Evolutionary conservation across 2,113 vertebrate species (phyloP).

Genomic region (Edolisoma coerulescens): DNA sequence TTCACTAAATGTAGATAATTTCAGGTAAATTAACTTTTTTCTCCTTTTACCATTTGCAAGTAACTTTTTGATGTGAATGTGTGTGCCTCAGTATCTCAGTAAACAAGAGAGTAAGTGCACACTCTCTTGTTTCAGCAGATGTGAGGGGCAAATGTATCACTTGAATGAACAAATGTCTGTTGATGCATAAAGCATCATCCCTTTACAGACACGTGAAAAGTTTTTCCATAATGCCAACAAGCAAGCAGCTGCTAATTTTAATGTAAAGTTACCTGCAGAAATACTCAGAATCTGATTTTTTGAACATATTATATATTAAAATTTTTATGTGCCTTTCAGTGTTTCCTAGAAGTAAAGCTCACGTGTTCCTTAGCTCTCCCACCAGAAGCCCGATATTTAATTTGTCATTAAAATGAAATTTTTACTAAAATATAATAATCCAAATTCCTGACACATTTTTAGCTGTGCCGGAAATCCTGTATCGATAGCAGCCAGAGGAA

Average conservation of each 20-base stretch:
- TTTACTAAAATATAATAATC: neutral
- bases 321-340: slow-evolving; percentile 49
- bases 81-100: neutral
- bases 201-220: neutral
- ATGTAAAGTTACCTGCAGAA: neutral
- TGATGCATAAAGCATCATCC: neutral
- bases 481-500: neutral
- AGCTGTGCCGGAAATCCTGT: neutral
- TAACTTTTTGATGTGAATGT: neutral
- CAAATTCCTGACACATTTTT: neutral
- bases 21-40: neutral
- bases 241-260: slow-evolving; percentile 8
- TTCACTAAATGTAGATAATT: neutral
- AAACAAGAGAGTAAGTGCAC: neutral
- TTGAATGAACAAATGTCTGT: neutral
- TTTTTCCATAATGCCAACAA: neutral
- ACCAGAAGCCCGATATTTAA: neutral
- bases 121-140: neutral
- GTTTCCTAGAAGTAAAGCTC: neutral
- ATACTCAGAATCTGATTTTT: neutral
- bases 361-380: neutral
- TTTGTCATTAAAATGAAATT: neutral
- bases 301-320: neutral
- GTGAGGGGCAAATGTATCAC: neutral
- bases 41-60: neutral